phyloP scores from a whole-genome alignment of 1,140 invertebrate genomes.

The Drosophila elegans region DNA sequence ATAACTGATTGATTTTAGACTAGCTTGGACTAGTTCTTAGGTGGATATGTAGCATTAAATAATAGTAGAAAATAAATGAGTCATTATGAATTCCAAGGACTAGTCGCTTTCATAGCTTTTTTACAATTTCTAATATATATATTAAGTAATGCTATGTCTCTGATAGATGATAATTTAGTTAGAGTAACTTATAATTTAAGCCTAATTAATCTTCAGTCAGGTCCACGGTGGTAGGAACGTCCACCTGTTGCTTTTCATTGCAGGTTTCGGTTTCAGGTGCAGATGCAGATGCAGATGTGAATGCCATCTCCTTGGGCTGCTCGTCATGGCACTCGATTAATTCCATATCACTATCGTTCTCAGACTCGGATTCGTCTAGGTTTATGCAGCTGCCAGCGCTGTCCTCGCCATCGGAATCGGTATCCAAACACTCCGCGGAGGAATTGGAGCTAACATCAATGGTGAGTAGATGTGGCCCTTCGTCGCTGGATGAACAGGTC shows the following conservation, averaged over 20 bases:
- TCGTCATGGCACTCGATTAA: constrained; percentile 36
- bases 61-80: not conserved
- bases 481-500: constrained; percentile 48
- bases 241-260: constrained; percentile 8
- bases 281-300: not conserved
- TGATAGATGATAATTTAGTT: not conserved
- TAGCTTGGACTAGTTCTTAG: not conserved
- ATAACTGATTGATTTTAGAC: too few species aligned
- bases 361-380: constrained; percentile 12
- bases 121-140: not conserved
- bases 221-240: constrained; percentile 42
- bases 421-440: constrained; percentile 5
- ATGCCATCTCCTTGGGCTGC: not conserved
- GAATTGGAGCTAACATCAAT: constrained; percentile 54
- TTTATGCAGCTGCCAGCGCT: constrained; percentile 35
- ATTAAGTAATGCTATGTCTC: too few species aligned
- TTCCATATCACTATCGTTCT: constrained; percentile 61
- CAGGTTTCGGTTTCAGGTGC: not conserved
- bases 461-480: constrained; percentile 32
- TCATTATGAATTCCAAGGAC: not conserved
- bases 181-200: not conserved
- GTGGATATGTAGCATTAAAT: not conserved
- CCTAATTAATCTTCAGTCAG: constrained; percentile 56
- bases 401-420: not conserved
- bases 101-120: not conserved